Conservation (phyloP, 2,888 invertebrate species). For the Gari tellinella region DNA sequence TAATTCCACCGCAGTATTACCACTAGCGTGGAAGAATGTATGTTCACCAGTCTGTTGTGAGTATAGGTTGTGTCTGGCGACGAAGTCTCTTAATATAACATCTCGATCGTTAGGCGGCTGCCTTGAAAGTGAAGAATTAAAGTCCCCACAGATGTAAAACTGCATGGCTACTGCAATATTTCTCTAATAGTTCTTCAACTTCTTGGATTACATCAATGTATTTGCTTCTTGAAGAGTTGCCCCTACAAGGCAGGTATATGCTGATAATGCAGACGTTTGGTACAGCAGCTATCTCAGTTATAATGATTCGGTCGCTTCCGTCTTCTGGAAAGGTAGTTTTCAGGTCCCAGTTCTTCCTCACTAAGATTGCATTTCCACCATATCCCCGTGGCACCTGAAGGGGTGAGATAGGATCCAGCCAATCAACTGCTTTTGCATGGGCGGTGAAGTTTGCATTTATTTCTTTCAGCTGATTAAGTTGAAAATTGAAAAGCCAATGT, state of each 20-base stretch:
- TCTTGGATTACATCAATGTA: not conserved
- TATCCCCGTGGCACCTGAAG: slow-evolving; percentile 3
- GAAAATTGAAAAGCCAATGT: not conserved
- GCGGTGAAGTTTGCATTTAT: not conserved
- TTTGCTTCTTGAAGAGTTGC: not conserved
- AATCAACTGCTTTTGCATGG: not conserved
- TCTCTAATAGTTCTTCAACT: not conserved
- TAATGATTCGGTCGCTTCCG: not conserved
- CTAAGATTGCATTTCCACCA: not conserved
- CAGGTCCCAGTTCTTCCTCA: not conserved
- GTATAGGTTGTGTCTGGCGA: not conserved
- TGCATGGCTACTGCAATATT: not conserved
- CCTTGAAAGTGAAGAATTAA: not conserved
- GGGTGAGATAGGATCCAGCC: not conserved
- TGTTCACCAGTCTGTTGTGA: too few species aligned
- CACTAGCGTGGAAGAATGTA: too few species aligned
- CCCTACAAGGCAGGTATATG: not conserved
- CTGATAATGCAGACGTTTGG: not conserved
- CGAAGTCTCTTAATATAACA: not conserved
- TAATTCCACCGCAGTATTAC: too few species aligned
- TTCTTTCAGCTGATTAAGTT: not conserved
- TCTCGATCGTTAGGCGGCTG: slow-evolving; percentile 10
- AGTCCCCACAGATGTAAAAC: not conserved
- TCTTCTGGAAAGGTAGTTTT: not conserved
- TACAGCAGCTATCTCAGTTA: not conserved